Conservation (phyloP, 2,888 invertebrate genomes). For the Phyto melanocephala region DNA sequence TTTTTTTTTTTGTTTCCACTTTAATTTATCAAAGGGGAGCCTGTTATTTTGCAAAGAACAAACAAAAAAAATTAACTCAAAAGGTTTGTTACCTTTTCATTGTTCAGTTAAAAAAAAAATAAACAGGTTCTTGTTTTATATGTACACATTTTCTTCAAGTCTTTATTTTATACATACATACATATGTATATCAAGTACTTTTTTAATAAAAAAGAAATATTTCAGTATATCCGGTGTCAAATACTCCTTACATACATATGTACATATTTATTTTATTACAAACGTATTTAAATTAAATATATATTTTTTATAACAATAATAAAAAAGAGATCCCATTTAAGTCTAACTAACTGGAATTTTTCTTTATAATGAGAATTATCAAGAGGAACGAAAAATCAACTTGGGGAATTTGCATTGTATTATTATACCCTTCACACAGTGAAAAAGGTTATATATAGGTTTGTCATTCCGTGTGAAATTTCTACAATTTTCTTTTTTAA, state of each 20-base stretch:
- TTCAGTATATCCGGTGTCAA: slow-evolving; percentile 36
- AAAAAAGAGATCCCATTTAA: not conserved
- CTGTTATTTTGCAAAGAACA: slow-evolving; percentile 4
- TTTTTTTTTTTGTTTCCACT: slow-evolving; percentile 28
- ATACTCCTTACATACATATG: not conserved
- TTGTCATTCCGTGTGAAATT: too few species aligned
- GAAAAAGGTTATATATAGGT: too few species aligned
- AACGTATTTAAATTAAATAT: too few species aligned
- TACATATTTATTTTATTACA: not conserved
- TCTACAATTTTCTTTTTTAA: too few species aligned
- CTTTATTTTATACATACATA: too few species aligned
- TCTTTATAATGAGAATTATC: slow-evolving; percentile 5
- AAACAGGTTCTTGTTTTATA: slow-evolving; percentile 25
- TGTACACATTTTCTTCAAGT: not conserved
- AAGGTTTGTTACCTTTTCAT: slow-evolving; percentile 34
- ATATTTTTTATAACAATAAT: not conserved
- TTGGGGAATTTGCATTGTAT: too few species aligned
- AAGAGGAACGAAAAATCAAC: too few species aligned
- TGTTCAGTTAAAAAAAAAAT: slow-evolving; percentile 4
- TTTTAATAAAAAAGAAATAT: slow-evolving; percentile 2
- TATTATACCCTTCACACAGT: too few species aligned
- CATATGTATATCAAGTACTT: too few species aligned
- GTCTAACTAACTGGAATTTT: not conserved
- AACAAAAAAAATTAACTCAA: not conserved
- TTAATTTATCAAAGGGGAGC: slow-evolving; percentile 14